Conservation (phyloP, 1,140 invertebrate species). For the Diplogasteroides magnus region DNA sequence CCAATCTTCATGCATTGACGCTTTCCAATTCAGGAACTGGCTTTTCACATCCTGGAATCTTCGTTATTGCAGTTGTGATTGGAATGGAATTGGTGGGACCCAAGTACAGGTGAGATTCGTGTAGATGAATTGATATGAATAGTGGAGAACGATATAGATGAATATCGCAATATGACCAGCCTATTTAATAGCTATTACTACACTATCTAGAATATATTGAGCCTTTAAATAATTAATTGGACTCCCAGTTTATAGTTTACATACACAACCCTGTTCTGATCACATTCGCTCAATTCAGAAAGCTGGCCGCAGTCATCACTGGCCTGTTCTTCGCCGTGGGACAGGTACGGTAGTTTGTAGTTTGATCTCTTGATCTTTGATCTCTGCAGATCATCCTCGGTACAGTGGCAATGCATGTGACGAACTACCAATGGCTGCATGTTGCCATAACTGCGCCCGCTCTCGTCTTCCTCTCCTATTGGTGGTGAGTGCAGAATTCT, state of each 20-base stretch:
- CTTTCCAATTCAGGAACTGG: constrained; percentile 34
- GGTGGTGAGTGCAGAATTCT: constrained; percentile 25
- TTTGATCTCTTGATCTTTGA: constrained; percentile 38
- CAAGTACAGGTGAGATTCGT: no score
- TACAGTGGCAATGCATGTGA: constrained; percentile 15
- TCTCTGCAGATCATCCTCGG: constrained; percentile 20
- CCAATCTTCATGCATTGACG: no score
- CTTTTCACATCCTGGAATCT: constrained; percentile 50
- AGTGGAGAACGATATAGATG: no score
- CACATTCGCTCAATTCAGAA: no score
- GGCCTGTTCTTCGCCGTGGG: constrained; percentile 58
- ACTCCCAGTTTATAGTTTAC: no score
- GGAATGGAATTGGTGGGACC: constrained; percentile 58
- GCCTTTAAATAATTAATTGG: no score
- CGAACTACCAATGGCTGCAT: constrained; percentile 28
- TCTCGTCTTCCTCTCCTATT: constrained; percentile 27
- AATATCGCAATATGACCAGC: no score
- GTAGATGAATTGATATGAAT: no score
- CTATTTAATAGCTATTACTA: no score
- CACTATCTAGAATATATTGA: no score
- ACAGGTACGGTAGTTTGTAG: constrained; percentile 52
- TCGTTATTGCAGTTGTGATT: constrained; percentile 55
- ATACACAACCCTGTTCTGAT: no score
- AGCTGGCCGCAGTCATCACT: constrained; percentile 57
- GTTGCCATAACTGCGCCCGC: constrained; percentile 23